Percentiles rank a stretch among this genome's conserved stretches.
phyloP scores from a whole-genome alignment of 1,140 invertebrate species.

The Drosophila arizonae region DNA sequence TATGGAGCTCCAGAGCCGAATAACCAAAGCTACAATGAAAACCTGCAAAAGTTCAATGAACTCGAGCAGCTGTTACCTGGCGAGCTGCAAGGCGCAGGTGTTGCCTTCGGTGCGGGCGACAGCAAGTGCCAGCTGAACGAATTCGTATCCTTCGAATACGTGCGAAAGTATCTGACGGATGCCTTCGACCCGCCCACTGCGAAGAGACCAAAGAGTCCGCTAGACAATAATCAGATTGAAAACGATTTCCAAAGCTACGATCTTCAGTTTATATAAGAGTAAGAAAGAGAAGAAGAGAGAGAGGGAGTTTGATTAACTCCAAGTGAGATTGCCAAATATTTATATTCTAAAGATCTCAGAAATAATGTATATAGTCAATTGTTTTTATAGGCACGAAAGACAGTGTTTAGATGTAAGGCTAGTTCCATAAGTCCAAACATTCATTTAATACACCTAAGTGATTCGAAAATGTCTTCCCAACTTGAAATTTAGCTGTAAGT shows the following conservation, averaged over 20 bases:
- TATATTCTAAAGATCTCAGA: constrained; percentile 61
- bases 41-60: constrained; percentile 77
- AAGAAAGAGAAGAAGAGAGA: too few relatives aligned
- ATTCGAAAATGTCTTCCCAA: too few relatives aligned
- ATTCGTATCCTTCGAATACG: constrained; percentile 82
- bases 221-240: constrained; percentile 58
- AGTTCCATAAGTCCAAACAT: too few relatives aligned
- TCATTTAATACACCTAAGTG: too few relatives aligned
- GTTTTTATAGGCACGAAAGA: background rate
- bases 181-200: constrained; percentile 47
- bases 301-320: background rate
- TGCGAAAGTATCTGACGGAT: constrained; percentile 77
- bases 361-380: constrained; percentile 35
- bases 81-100: constrained; percentile 15
- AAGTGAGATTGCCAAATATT: constrained; percentile 34
- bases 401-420: constrained; percentile 37
- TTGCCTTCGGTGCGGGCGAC: constrained; percentile 1
- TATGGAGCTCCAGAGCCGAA: constrained; percentile 35
- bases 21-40: constrained; percentile 40
- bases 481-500: too few relatives aligned
- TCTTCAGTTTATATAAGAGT: constrained; percentile 64
- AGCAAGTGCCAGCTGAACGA: constrained; percentile 63
- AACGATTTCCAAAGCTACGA: constrained; percentile 75
- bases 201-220: constrained; percentile 33
- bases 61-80: constrained; percentile 61